Base-by-base conservation (phyloP, 2,797 vertebrate species). In the Danio jaintianensis region DNA sequence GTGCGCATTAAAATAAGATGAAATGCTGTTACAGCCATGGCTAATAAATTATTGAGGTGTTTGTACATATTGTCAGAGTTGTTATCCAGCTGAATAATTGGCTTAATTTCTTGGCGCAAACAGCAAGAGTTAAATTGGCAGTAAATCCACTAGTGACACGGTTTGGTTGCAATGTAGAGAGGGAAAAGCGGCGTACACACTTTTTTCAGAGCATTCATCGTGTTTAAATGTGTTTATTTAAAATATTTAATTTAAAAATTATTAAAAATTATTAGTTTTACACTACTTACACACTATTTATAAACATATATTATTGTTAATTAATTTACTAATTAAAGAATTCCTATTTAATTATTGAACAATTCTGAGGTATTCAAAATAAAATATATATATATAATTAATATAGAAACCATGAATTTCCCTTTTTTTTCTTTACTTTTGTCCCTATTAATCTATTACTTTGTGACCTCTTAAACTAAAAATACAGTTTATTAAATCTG, bases 31-130 rank as follows among this genome's bases (percentile, higher is more conserved):
- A 85, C 86, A 87, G 77, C 83, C 85, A 81, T 82, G 83, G 69
- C 80, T 84, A 85, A 87, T 86, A 87, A 87, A 86, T 84, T 85
- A 85, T 82, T 83, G 78, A 86, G 84, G 79, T 86, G 77, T 85
- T 83, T 86, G 84, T 83, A 84, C 82, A 83, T 85, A 88, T 66
- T 81, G 84, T 84, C 22, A 58, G 77, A 84, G 80, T 81, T 83
- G 76, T 85, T 84, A 86, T 78, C 56, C 78, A 83, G 82, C 47
- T 76, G 22, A 78, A 82, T 89, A 87, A 88, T 84, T 87, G 85
- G 75, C 73, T 86, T 88, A 85, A 86, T 87, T 86, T 86, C 84
- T 85, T 87, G 84, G 86, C 83, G 36, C 18, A 81, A 69, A 63
- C 71, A 50, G 53, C 58, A 50, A 55, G 71, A 80, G 68, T 67